Evolutionary conservation across 2,113 vertebrate species (phyloP).

Genomic region (Planiliza haematocheilus): DNA sequence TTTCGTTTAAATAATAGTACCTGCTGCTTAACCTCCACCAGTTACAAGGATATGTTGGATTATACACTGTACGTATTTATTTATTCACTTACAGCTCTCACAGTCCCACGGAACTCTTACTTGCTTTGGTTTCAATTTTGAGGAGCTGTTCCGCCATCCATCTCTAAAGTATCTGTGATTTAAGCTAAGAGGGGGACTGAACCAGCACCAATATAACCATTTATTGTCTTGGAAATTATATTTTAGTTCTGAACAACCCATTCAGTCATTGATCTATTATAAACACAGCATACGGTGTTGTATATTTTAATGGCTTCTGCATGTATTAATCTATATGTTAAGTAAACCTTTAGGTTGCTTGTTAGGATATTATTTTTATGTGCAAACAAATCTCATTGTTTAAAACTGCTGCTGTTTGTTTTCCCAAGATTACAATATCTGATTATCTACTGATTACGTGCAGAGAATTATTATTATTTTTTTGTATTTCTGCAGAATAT

Average conservation of each 20-base stretch:
- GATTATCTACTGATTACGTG: constrained; percentile 18
- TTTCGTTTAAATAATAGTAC: no score
- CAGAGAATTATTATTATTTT: neutral
- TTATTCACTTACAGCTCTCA: no score
- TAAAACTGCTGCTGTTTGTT: constrained; percentile 12
- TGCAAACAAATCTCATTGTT: constrained; percentile 12
- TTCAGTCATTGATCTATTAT: neutral
- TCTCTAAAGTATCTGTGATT: no score
- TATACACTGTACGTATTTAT: no score
- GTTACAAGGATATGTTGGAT: no score
- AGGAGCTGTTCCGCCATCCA: no score
- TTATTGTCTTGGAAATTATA: no score
- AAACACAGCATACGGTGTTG: neutral
- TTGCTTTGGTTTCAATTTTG: no score
- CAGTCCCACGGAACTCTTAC: no score
- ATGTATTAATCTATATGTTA: neutral
- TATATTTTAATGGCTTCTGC: neutral
- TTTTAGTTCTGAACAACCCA: neutral
- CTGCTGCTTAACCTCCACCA: no score
- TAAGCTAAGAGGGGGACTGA: no score
- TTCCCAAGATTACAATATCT: constrained; percentile 29
- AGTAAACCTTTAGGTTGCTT: neutral
- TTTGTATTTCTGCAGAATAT: constrained; percentile 21
- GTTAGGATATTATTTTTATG: constrained; percentile 3
- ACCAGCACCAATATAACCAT: no score